Conservation (phyloP, 2,797 vertebrate species). For the Pangasius krempfi region DNA sequence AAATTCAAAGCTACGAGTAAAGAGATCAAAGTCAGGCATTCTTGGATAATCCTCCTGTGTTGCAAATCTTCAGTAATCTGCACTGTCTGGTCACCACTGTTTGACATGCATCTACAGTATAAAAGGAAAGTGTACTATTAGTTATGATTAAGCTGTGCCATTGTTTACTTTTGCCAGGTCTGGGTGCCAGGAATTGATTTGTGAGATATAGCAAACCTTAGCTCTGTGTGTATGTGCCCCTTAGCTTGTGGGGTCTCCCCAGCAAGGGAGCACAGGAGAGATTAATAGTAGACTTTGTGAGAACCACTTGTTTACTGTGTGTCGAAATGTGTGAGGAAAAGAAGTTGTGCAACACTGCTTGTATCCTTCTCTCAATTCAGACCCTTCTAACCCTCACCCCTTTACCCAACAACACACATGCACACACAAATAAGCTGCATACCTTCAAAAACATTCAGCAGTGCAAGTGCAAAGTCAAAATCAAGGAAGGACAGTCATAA, state of each 20-base stretch:
- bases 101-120: constrained; percentile 81
- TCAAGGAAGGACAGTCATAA: not conserved
- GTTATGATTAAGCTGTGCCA: constrained; percentile 66
- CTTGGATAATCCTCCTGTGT: constrained; percentile 75
- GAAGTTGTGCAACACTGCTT: constrained; percentile 45
- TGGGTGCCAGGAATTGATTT: constrained; percentile 66
- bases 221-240: constrained; percentile 30
- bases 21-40: constrained; percentile 76
- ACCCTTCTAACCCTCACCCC: not conserved
- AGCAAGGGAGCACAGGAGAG: constrained; percentile 55
- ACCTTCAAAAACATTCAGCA: constrained; percentile 3
- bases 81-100: constrained; percentile 69
- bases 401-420: constrained; percentile 3
- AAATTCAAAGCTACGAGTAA: constrained; percentile 75
- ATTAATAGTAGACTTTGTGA: constrained; percentile 65
- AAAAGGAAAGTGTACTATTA: constrained; percentile 73
- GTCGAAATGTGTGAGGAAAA: constrained; percentile 62
- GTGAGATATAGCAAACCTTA: constrained; percentile 57
- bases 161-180: constrained; percentile 74
- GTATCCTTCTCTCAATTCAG: constrained; percentile 36
- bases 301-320: constrained; percentile 68
- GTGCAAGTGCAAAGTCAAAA: not conserved
- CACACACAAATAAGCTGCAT: not conserved
- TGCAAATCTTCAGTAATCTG: constrained; percentile 79
- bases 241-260: constrained; percentile 57